A percentile compares a stretch with the other conserved stretches of the same genome.
Evolutionary conservation across 2,113 vertebrate genomes (phyloP).

Genomic region (Callionymus lyra): DNA sequence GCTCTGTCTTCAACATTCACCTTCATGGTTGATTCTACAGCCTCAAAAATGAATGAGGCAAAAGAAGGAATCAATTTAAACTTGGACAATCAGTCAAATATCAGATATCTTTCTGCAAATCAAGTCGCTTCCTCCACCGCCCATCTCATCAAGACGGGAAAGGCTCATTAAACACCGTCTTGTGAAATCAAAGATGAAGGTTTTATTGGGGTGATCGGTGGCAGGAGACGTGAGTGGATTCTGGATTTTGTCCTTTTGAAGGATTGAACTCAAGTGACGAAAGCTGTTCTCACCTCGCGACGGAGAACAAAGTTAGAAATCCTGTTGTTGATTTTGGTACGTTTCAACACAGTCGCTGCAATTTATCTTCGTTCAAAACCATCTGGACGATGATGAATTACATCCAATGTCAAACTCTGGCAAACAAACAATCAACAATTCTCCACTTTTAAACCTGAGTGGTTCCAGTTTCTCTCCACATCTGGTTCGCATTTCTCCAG

Average conservation of each 20-base stretch:
- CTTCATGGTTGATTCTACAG: too few relatives aligned
- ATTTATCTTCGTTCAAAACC: constrained; percentile 9
- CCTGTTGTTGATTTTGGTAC: too few relatives aligned
- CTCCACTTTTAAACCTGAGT: constrained; percentile 21
- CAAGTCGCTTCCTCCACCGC: constrained; percentile 1
- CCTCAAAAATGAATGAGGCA: too few relatives aligned
- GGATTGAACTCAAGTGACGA: too few relatives aligned
- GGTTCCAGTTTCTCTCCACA: constrained; percentile 19
- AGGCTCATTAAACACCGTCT: constrained; percentile 17
- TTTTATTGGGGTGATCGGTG: constrained; percentile 13
- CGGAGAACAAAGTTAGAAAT: too few relatives aligned
- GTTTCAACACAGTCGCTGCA: not conserved
- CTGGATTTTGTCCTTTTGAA: not conserved
- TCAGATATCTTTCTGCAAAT: not conserved
- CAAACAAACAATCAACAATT: constrained; percentile 9
- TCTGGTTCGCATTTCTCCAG: constrained; percentile 32
- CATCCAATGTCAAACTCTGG: constrained; percentile 15
- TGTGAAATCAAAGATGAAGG: constrained; percentile 17
- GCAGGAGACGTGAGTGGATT: constrained; percentile 12
- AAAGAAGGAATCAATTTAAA: too few relatives aligned
- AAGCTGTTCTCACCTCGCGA: too few relatives aligned
- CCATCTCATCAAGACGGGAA: constrained; percentile 15
- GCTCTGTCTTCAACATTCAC: too few relatives aligned
- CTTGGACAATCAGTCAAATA: too few relatives aligned
- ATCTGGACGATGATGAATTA: constrained; percentile 4